A percentile compares a stretch with the other conserved stretches of the same genome.
Conservation (phyloP, 2,113 vertebrate genomes). For the Physeter macrocephalus region DNA sequence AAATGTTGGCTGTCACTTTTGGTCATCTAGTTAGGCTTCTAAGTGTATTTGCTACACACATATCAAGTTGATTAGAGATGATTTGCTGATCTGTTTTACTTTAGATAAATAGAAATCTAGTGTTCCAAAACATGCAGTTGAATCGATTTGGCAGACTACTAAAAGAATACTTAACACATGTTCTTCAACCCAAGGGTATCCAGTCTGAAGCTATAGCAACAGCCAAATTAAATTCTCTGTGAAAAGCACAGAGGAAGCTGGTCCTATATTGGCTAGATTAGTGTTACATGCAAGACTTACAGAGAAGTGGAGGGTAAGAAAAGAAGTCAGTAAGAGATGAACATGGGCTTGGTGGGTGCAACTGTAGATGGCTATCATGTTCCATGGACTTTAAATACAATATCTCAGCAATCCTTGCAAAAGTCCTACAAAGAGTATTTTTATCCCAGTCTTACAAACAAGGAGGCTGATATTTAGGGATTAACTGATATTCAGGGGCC, state of each 20-base stretch:
- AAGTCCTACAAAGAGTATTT: background rate
- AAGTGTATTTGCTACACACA: conserved; percentile 26
- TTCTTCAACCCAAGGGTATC: conserved; percentile 36
- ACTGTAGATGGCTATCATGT: background rate
- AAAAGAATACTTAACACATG: conserved; percentile 53
- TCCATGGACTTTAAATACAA: background rate
- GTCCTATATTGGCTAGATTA: background rate
- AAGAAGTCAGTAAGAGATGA: background rate
- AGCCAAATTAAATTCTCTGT: conserved; percentile 22
- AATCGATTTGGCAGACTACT: conserved; percentile 48
- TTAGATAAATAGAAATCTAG: conserved; percentile 62
- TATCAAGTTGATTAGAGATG: conserved; percentile 49
- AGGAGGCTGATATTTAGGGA: background rate
- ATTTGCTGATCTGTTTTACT: conserved; percentile 58
- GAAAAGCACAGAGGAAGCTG: background rate
- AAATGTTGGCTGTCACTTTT: conserved; percentile 39
- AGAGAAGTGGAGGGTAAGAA: background rate
- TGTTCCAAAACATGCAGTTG: conserved; percentile 50
- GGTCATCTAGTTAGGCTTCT: conserved; percentile 43
- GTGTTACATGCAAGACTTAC: background rate
- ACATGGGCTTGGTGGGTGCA: background rate
- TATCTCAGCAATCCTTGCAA: background rate
- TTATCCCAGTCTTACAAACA: background rate
- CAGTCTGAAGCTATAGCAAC: background rate
- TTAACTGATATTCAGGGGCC: background rate